Evolutionary conservation across 2,888 invertebrate species (phyloP).

Genomic region (Tipula confusa): DNA sequence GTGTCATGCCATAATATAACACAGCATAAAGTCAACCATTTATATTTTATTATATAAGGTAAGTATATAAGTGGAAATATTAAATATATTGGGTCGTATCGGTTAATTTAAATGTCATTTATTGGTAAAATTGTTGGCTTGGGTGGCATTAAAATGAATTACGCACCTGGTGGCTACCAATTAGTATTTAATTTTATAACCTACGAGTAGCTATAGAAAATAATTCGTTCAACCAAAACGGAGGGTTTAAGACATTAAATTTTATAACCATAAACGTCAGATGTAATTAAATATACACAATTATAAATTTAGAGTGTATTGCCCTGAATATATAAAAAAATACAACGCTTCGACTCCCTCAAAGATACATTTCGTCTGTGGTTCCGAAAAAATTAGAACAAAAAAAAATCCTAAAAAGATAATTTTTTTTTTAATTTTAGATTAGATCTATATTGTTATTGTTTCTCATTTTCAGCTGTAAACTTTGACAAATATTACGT

Average conservation of each 20-base stretch:
- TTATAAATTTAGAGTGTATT: background rate
- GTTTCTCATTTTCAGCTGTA: background rate
- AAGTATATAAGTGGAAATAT: too few relatives aligned
- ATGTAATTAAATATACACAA: background rate
- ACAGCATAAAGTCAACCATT: background rate
- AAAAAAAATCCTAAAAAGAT: background rate
- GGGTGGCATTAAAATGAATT: background rate
- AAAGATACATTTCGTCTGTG: background rate
- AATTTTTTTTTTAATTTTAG: background rate
- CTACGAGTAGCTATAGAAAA: background rate
- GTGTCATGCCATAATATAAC: background rate
- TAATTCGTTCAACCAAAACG: background rate
- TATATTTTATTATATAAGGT: background rate
- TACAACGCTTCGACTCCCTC: background rate
- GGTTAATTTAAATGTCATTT: background rate
- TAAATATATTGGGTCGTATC: background rate
- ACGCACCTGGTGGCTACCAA: conserved; percentile 8
- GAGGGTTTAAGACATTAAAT: conserved; percentile 3
- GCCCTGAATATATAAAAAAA: too few relatives aligned
- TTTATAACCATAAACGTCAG: background rate
- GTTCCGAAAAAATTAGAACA: background rate
- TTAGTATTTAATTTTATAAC: background rate
- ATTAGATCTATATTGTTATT: background rate
- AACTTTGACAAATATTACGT: background rate
- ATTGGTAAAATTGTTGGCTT: background rate